These are phyloP conservation scores for Muscicapa comitata DNA, from an alignment of 2,797 vertebrate genomes.

Conservation along the genomic window DNA sequence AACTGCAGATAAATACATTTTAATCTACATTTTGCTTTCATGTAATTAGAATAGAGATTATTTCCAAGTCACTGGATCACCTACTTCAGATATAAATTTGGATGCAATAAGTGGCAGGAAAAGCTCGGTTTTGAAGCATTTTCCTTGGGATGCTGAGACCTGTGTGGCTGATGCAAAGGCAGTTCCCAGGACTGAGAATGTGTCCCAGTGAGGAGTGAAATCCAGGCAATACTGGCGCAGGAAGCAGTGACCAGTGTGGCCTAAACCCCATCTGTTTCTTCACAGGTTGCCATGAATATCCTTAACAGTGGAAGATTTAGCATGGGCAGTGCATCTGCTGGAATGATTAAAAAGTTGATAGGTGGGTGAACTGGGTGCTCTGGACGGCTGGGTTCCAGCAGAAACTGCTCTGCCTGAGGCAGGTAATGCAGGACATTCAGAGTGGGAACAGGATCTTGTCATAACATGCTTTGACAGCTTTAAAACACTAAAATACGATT, in stretches of 20 bases:
- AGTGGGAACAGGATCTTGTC: not conserved
- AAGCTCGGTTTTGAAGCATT: not conserved
- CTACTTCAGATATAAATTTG: not conserved
- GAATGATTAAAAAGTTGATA: conserved; percentile 93
- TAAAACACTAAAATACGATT: not conserved
- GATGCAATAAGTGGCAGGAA: not conserved
- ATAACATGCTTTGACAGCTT: not conserved
- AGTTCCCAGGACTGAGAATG: not conserved
- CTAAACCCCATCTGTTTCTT: not conserved
- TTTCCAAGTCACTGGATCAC: not conserved
- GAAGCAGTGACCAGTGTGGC: rapidly evolving
- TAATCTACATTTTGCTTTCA: not conserved
- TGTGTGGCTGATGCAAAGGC: not conserved
- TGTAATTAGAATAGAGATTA: not conserved
- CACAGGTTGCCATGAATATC: conserved; percentile 92
- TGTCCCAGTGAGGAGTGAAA: not conserved
- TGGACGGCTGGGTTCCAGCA: not conserved
- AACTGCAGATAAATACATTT: not conserved
- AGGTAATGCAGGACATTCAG: not conserved
- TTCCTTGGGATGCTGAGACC: not conserved
- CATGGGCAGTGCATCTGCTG: conserved; percentile 89
- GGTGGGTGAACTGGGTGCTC: conserved; percentile 71
- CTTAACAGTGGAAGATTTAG: conserved; percentile 94
- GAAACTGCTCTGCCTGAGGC: not conserved
- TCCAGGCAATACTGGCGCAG: not conserved